Percentiles rank a stretch among this genome's conserved stretches.
Conservation (phyloP, 2,797 vertebrate species). For the Cichlasoma orientale region DNA sequence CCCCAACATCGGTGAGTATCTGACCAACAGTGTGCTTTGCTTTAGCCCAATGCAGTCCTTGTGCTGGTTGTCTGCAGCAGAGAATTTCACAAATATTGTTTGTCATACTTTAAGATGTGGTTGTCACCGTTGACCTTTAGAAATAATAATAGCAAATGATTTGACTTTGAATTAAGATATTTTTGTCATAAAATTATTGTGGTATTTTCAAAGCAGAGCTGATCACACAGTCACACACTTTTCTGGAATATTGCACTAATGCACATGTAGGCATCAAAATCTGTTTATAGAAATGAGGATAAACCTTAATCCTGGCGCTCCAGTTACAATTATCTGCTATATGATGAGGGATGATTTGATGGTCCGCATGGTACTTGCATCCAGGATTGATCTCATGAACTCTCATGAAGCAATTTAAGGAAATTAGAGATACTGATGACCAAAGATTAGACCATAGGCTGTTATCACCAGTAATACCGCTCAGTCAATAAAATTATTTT, state of each 20-base stretch:
- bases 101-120: background rate
- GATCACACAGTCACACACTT: background rate
- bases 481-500: background rate
- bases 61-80: background rate
- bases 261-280: background rate
- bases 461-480: background rate
- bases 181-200: background rate
- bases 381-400: background rate
- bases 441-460: background rate
- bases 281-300: background rate
- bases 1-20: constrained; percentile 76
- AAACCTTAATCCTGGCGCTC: background rate
- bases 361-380: background rate
- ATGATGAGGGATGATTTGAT: background rate
- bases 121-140: too few species aligned
- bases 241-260: background rate
- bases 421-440: background rate
- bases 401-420: background rate
- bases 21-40: background rate
- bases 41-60: background rate
- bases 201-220: background rate
- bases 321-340: background rate
- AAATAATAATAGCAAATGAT: background rate
- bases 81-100: background rate
- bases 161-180: background rate